Conservation (phyloP, 2,888 invertebrate species). For the Teinopalpus imperialis region DNA sequence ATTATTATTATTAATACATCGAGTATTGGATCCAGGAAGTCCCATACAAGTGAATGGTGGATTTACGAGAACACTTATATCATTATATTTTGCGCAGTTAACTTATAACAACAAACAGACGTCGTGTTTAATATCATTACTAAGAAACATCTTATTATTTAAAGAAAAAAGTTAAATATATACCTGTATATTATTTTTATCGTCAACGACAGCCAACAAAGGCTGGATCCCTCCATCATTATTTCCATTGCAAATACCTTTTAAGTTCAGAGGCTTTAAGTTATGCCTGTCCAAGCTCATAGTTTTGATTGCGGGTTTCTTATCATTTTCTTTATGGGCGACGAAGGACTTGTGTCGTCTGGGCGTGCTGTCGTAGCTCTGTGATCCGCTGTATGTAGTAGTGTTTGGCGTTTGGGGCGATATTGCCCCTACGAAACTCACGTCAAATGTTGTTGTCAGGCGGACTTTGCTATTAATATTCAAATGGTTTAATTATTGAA, state of each 20-base stretch:
- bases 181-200: slow-evolving; percentile 75
- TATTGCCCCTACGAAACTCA: slow-evolving; percentile 54
- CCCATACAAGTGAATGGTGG: no score
- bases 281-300: slow-evolving; percentile 64
- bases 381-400: slow-evolving; percentile 38
- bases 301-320: slow-evolving; percentile 51
- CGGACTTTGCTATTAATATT: slow-evolving; percentile 61
- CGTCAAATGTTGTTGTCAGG: slow-evolving; percentile 71
- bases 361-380: slow-evolving; percentile 49
- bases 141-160: no score
- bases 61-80: no score
- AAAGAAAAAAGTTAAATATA: no score
- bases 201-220: slow-evolving; percentile 70
- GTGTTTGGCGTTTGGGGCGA: slow-evolving; percentile 54
- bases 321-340: slow-evolving; percentile 47
- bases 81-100: no score
- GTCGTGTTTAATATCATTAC: no score
- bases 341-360: slow-evolving; percentile 62
- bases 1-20: no score
- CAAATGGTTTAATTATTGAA: no score
- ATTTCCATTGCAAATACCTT: slow-evolving; percentile 64
- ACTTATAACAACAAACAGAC: no score
- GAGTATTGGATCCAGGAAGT: no score
- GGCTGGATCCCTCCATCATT: slow-evolving; percentile 56
- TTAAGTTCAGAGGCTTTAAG: slow-evolving; percentile 66